These are phyloP conservation scores for Craniophora ligustri DNA, from an alignment of 2,888 invertebrate genomes.

Conservation along the genomic window DNA sequence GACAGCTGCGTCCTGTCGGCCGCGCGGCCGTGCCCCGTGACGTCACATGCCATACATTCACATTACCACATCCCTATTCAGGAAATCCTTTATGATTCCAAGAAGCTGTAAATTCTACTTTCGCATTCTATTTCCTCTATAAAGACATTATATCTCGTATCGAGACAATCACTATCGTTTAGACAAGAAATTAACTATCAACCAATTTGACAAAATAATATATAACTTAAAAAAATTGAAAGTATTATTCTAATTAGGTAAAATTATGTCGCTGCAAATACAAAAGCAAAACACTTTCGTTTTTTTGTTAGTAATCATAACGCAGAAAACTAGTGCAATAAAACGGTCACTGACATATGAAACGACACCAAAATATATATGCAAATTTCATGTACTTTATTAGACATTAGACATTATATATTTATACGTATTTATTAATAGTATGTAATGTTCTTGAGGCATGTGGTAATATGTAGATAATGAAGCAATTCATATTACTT, in stretches of 20 bases:
- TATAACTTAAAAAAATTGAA: neutral
- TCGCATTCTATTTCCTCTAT: constrained; percentile 7
- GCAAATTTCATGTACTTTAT: constrained; percentile 40
- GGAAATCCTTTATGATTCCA: constrained; percentile 59
- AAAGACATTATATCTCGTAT: neutral
- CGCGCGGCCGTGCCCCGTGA: constrained; percentile 47
- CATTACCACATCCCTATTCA: constrained; percentile 51
- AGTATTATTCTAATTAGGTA: neutral
- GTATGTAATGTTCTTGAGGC: constrained; percentile 10
- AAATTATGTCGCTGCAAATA: neutral
- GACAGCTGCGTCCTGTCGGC: constrained; percentile 55
- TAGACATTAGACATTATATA: constrained; percentile 16
- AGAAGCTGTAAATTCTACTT: constrained; percentile 35
- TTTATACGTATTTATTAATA: constrained; percentile 22
- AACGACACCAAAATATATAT: constrained; percentile 23
- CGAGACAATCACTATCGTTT: too few relatives aligned
- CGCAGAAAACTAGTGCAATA: constrained; percentile 37
- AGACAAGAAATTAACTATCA: neutral
- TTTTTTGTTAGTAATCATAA: constrained; percentile 20
- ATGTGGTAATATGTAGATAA: constrained; percentile 19
- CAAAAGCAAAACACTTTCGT: constrained; percentile 33
- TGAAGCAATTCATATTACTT: constrained; percentile 35
- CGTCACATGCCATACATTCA: constrained; percentile 53
- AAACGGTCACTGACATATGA: constrained; percentile 43
- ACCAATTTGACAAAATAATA: neutral